Conservation (phyloP, 2,888 invertebrate species). For the Dexiosoma caninum region DNA sequence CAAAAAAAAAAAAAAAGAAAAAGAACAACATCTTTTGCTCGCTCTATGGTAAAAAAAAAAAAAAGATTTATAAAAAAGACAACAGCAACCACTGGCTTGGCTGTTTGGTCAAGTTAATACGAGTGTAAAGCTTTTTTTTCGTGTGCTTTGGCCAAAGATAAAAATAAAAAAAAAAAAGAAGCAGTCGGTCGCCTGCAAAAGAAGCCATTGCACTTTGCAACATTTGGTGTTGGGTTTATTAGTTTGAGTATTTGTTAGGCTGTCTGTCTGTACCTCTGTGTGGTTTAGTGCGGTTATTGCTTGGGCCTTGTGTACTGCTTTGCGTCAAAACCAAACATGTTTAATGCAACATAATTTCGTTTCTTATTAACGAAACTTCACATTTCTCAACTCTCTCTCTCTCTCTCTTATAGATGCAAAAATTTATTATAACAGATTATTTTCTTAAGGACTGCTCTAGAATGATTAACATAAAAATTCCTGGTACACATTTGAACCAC, state of each 20-base stretch:
- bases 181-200: conserved; percentile 26
- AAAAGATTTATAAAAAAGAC: conserved; percentile 12
- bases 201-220: conserved; percentile 66
- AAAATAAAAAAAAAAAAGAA: too few species aligned
- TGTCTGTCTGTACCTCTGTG: neutral
- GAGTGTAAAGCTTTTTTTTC: neutral
- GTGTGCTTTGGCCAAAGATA: conserved; percentile 15
- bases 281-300: too few species aligned
- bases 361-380: conserved; percentile 1
- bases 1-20: too few species aligned
- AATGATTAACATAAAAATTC: neutral
- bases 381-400: neutral
- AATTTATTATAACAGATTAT: neutral
- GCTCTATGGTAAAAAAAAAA: conserved; percentile 14
- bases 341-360: conserved; percentile 17
- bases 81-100: conserved; percentile 4
- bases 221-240: conserved; percentile 52
- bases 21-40: conserved; percentile 58
- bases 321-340: conserved; percentile 20
- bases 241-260: neutral
- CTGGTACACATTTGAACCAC: neutral
- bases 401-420: too few species aligned
- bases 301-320: conserved; percentile 29
- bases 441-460: neutral
- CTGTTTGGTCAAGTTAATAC: conserved; percentile 43